Evolutionary conservation across 1,140 invertebrate species (phyloP), one percentile per base, ranked within the genome.

Genomic region (Meloidogyne hapla): DNA sequence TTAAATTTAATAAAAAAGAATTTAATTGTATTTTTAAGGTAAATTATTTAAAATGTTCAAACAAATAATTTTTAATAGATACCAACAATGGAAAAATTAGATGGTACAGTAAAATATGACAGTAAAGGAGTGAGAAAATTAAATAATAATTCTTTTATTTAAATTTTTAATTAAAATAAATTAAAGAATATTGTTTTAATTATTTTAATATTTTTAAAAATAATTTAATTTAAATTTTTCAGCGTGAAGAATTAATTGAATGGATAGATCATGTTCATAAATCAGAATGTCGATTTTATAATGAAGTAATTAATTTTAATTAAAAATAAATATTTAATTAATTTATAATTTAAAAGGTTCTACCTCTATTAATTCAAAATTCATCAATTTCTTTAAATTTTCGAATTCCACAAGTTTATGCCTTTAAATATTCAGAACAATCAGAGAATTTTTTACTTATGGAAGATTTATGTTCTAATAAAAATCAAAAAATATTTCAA

Each of bases 181-280:
- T n/a, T n/a, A n/a, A n/a, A n/a, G n/a, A n/a, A n/a, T n/a, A n/a
- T n/a, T n/a, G n/a, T n/a, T n/a, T n/a, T n/a, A n/a, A n/a, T n/a
- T n/a, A n/a, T n/a, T n/a, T n/a, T n/a, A n/a, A n/a, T n/a, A n/a
- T n/a, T n/a, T n/a, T n/a, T n/a, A n/a, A n/a, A n/a, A n/a, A n/a
- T n/a, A n/a, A n/a, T n/a, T n/a, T n/a, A n/a, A n/a, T n/a, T n/a
- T n/a, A n/a, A n/a, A n/a, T n/a, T n/a, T 12, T 70, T 70, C 33
- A 38, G 28, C 23, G 25, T 26, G 18, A 73, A 25, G n/a, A 25
- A 12, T 25, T 73, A 21, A 63, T 26, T 61, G 23, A 40, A 23
- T 73, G 71, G 71, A 73, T 73, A 64, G 28, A 73, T 64, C 18
- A 42, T 21, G 71, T 73, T 26, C 71, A 73, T 40, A 73, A 73